These are phyloP conservation scores for Mugil cephalus DNA, from an alignment of 2,113 vertebrate species.

Conservation along the genomic window DNA sequence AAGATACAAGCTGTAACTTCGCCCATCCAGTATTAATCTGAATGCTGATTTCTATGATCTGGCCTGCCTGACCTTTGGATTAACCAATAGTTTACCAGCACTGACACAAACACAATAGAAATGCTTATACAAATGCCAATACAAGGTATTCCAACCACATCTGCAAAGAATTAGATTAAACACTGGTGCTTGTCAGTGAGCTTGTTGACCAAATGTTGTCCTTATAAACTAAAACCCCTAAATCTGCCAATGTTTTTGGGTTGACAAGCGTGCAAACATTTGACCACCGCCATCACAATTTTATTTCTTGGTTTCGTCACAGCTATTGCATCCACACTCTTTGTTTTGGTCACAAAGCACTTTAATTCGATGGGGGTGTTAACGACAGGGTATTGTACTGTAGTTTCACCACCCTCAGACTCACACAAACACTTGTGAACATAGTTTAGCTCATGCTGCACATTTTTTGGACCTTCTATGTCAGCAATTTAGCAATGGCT, in stretches of 20 bases:
- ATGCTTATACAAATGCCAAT: no score
- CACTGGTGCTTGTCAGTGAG: background rate
- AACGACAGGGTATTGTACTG: constrained; percentile 23
- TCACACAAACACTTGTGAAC: background rate
- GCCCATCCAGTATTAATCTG: no score
- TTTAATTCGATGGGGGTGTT: constrained; percentile 42
- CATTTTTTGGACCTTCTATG: constrained; percentile 25
- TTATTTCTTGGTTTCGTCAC: constrained; percentile 7
- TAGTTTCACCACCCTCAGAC: constrained; percentile 38
- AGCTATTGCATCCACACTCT: constrained; percentile 13
- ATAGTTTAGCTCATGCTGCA: constrained; percentile 13
- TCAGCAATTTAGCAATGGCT: constrained; percentile 3
- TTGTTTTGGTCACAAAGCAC: constrained; percentile 23
- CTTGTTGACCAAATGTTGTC: background rate
- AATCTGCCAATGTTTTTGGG: background rate
- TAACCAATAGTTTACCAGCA: no score
- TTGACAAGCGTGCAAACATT: constrained; percentile 1
- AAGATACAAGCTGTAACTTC: no score
- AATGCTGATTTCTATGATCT: no score
- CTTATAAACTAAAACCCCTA: constrained; percentile 22
- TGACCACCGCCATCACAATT: constrained; percentile 6
- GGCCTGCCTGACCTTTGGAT: no score
- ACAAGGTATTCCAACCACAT: no score
- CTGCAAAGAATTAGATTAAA: background rate
- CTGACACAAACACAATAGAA: no score